Evolutionary conservation across 2,113 vertebrate species (phyloP).

Genomic region (Ameiurus melas): DNA sequence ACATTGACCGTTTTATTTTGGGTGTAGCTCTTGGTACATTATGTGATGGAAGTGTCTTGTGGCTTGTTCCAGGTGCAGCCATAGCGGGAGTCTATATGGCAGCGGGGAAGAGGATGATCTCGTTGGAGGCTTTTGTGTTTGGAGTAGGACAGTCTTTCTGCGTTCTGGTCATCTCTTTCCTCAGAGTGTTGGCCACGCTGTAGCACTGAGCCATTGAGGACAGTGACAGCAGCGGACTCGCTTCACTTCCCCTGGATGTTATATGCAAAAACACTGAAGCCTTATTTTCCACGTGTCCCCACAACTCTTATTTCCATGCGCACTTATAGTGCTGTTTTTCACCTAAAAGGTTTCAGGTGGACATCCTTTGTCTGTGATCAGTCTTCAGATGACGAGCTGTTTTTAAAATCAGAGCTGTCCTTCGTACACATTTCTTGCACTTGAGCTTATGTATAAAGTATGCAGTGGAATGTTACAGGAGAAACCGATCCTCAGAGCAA

Average conservation of each 20-base stretch:
- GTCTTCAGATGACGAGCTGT: background rate
- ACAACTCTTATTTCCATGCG: constrained; percentile 7
- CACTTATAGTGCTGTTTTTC: background rate
- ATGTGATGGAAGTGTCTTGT: background rate
- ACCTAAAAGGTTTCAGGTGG: background rate
- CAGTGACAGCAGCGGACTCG: constrained; percentile 18
- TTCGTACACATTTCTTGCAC: constrained; percentile 31
- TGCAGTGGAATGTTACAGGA: background rate
- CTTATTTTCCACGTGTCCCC: constrained; percentile 51
- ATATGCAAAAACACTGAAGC: constrained; percentile 60
- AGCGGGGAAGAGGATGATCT: constrained; percentile 92
- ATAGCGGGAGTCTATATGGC: constrained; percentile 96
- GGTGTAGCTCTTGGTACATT: background rate
- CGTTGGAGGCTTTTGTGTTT: constrained; percentile 87
- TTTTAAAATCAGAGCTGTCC: constrained; percentile 18
- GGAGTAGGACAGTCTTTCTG: constrained; percentile 93
- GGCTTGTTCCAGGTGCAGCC: constrained; percentile 81
- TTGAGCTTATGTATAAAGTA: constrained; percentile 7
- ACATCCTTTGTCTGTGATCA: background rate
- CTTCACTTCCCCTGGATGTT: constrained; percentile 27
- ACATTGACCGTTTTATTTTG: background rate
- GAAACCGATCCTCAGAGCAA: constrained; percentile 8
- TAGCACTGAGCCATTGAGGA: constrained; percentile 67
- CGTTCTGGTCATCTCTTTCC: constrained; percentile 88
- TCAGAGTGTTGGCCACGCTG: constrained; percentile 89